phyloP scores from a whole-genome alignment of 1,140 invertebrate species.

The Drosophila pseudoobscura region DNA sequence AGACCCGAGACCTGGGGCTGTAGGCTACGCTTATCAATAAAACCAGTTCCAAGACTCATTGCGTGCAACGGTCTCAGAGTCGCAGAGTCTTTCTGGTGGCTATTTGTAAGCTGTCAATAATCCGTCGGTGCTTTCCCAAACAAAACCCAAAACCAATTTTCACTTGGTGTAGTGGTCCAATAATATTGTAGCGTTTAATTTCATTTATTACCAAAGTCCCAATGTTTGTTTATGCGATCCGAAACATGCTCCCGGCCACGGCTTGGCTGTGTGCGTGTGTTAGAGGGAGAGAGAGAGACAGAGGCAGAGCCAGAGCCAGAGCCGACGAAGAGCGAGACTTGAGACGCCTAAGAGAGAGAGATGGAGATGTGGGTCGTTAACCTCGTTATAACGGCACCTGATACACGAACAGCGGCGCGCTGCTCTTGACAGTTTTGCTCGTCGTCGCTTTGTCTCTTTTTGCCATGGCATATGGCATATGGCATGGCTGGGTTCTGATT shows the following conservation, averaged over 20 bases:
- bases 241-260: not conserved
- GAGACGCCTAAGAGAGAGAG: slow-evolving; percentile 16
- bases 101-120: slow-evolving; percentile 71
- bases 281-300: slow-evolving; percentile 2
- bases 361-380: slow-evolving; percentile 74
- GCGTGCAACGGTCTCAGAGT: slow-evolving; percentile 40
- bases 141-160: slow-evolving; percentile 51
- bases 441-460: slow-evolving; percentile 34
- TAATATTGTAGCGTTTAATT: slow-evolving; percentile 65
- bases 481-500: slow-evolving; percentile 49
- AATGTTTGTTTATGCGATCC: slow-evolving; percentile 54
- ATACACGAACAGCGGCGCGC: slow-evolving; percentile 37
- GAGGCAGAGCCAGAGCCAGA: not conserved
- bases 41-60: slow-evolving; percentile 61
- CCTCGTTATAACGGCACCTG: slow-evolving; percentile 79
- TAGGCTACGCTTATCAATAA: slow-evolving; percentile 69
- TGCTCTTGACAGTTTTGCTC: slow-evolving; percentile 76
- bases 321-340: not conserved
- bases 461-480: slow-evolving; percentile 27
- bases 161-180: slow-evolving; percentile 44
- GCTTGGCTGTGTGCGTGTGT: too few species aligned
- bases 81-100: slow-evolving; percentile 24
- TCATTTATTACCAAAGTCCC: slow-evolving; percentile 65
- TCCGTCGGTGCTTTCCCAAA: slow-evolving; percentile 52
- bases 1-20: slow-evolving; percentile 20